Base-by-base conservation (phyloP, 1,140 invertebrate species). In the Neodiprion lecontei region DNA sequence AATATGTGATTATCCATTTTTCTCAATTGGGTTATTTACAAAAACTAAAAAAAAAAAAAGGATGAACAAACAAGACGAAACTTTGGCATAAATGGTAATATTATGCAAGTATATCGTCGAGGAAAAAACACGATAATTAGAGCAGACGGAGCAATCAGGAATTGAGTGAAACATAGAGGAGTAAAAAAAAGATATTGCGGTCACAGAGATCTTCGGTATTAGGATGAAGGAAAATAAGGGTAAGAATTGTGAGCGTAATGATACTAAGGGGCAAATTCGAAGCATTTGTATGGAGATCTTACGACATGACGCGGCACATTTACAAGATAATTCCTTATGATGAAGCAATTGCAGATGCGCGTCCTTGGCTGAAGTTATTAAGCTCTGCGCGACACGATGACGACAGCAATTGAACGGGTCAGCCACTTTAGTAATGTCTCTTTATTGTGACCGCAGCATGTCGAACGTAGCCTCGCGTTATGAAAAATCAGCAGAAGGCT, bases 251-350 rank as follows among this genome's bases (percentile, higher is more conserved):
- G 21, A 69, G 67, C 21, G 40, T 69, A 69, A 69, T 69, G 67
- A 47, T 47, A 47, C 23, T 69, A 7, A 12, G 53, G 67, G 67
- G 21, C 67, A 69, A 69, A 69, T 69, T 69, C 67, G 40, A 28
- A 69, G 40, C 67, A 69, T 69, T 69, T 47, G 21, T 69, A 69
- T 69, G 67, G 67, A 69, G 67, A 69, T 69, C 67, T 69, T 69
- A 69, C 21, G 67, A 21, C 67, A 69, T 69, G 17, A 69, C 67
- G 7, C 67, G 21, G 23, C 17, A 21, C 67, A 69, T 69, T 69
- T 28, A 69, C 67, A 69, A 69, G 12, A 69, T 69, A 69, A 69
- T 69, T 21, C 67, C 21, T 69, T 47, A 47, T 69, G 67, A 69
- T 69, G 67, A 69, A 69, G 67, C 67, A 47, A 69, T 69, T 69